A percentile compares a stretch with the other conserved stretches of the same genome.
Evolutionary conservation across 1,140 invertebrate species (phyloP).

Genomic region (Zaprionus vittiger): DNA sequence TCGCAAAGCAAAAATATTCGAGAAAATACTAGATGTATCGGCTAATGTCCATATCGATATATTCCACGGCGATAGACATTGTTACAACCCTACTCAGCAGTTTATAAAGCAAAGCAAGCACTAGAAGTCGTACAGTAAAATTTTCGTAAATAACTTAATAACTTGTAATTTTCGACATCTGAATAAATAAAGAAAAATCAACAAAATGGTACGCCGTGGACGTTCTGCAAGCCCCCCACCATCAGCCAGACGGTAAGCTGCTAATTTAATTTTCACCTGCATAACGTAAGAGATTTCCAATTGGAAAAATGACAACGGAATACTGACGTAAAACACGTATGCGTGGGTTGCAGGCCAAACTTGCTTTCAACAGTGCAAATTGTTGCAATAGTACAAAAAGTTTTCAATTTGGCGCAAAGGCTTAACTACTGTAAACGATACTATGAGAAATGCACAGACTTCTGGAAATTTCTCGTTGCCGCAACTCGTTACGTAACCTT

Average conservation of each 20-base stretch:
- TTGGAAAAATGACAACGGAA: slow-evolving; percentile 8
- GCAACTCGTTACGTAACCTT: slow-evolving; percentile 66
- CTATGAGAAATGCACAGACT: neutral
- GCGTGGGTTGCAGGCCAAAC: neutral
- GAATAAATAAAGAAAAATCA: slow-evolving; percentile 34
- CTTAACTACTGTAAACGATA: neutral
- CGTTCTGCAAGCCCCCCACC: slow-evolving; percentile 89
- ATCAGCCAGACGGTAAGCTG: slow-evolving; percentile 86
- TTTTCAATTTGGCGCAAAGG: neutral
- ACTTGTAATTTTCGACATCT: slow-evolving; percentile 20
- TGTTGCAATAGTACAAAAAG: neutral
- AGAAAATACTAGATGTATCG: slow-evolving; percentile 6
- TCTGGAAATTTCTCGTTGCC: slow-evolving; percentile 47
- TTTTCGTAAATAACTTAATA: slow-evolving; percentile 43
- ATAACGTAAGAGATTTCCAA: slow-evolving; percentile 2
- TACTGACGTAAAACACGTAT: slow-evolving; percentile 14
- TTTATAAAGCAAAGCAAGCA: slow-evolving; percentile 42
- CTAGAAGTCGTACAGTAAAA: slow-evolving; percentile 29
- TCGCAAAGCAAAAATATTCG: neutral
- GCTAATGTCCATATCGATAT: slow-evolving; percentile 2
- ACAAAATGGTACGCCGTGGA: slow-evolving; percentile 90
- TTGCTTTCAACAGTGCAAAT: neutral
- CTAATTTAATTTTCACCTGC: neutral
- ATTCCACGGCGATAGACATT: neutral
- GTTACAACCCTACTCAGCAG: slow-evolving; percentile 3